Percentiles rank a stretch among this genome's conserved stretches.
Evolutionary conservation across 2,797 vertebrate species (phyloP).

Genomic region (Rhinogobio ventralis): DNA sequence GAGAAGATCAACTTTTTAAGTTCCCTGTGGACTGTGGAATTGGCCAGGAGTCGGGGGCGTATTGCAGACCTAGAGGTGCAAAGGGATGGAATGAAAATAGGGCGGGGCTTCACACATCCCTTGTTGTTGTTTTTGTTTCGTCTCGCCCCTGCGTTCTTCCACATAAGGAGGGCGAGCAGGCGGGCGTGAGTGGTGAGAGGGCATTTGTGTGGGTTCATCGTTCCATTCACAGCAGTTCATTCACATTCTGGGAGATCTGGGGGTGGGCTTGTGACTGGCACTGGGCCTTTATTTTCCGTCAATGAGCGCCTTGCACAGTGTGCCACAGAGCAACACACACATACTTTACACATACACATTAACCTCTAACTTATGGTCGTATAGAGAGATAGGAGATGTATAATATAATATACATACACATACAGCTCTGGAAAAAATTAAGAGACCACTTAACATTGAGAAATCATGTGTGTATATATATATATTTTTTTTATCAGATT

Average conservation of each 20-base stretch:
- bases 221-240: constrained; percentile 80
- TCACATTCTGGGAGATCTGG: constrained; percentile 80
- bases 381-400: not conserved
- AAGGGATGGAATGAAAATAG: constrained; percentile 19
- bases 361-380: not conserved
- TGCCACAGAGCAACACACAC: constrained; percentile 65
- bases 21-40: constrained; percentile 58
- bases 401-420: too few species aligned
- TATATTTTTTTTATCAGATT: too few species aligned
- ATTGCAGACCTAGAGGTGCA: not conserved
- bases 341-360: constrained; percentile 19
- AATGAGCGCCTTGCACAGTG: constrained; percentile 69
- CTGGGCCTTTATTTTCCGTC: constrained; percentile 68
- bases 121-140: constrained; percentile 67
- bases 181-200: constrained; percentile 66
- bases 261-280: constrained; percentile 77
- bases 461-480: too few species aligned
- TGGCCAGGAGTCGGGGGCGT: constrained; percentile 60
- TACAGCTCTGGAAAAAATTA: too few species aligned
- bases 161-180: constrained; percentile 60
- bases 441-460: too few species aligned
- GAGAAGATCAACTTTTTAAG: constrained; percentile 70
- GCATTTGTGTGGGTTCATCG: constrained; percentile 79
- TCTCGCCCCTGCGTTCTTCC: constrained; percentile 71
- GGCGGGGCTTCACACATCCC: not conserved